Conservation (phyloP, 2,888 invertebrate species). For the Synanthedon andrenaeformis region DNA sequence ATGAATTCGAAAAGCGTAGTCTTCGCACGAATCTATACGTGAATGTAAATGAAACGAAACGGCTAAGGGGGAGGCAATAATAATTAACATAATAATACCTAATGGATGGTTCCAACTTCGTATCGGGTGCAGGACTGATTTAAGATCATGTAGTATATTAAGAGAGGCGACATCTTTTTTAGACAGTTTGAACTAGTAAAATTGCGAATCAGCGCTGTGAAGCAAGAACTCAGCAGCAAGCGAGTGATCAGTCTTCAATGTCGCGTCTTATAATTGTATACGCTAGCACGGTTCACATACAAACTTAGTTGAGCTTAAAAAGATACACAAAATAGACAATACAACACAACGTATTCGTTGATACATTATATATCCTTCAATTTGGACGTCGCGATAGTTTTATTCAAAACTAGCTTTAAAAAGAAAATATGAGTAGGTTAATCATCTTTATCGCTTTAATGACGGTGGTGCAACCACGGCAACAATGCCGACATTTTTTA, state of each 20-base stretch:
- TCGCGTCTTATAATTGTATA: constrained; percentile 25
- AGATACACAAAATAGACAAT: too few relatives aligned
- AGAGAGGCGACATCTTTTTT: constrained; percentile 28
- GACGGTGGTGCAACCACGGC: too few relatives aligned
- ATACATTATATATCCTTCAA: too few relatives aligned
- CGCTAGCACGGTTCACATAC: too few relatives aligned
- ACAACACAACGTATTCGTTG: too few relatives aligned
- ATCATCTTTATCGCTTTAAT: too few relatives aligned
- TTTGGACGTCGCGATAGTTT: too few relatives aligned
- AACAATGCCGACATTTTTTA: too few relatives aligned
- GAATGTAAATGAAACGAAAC: constrained; percentile 30
- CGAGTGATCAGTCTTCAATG: constrained; percentile 8
- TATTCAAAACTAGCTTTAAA: too few relatives aligned
- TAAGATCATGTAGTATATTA: constrained; percentile 11
- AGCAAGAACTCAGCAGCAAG: constrained; percentile 2
- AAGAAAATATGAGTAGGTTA: too few relatives aligned
- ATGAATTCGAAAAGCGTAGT: constrained; percentile 16
- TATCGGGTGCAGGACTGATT: constrained; percentile 21
- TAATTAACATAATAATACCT: constrained; percentile 40
- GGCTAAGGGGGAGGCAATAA: constrained; percentile 30
- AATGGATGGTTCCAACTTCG: constrained; percentile 19
- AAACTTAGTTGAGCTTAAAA: too few relatives aligned
- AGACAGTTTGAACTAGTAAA: background rate
- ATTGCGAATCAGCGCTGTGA: constrained; percentile 5
- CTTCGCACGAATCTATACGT: constrained; percentile 12